Conservation (phyloP, 2,113 vertebrate genomes). For the Dascyllus trimaculatus region DNA sequence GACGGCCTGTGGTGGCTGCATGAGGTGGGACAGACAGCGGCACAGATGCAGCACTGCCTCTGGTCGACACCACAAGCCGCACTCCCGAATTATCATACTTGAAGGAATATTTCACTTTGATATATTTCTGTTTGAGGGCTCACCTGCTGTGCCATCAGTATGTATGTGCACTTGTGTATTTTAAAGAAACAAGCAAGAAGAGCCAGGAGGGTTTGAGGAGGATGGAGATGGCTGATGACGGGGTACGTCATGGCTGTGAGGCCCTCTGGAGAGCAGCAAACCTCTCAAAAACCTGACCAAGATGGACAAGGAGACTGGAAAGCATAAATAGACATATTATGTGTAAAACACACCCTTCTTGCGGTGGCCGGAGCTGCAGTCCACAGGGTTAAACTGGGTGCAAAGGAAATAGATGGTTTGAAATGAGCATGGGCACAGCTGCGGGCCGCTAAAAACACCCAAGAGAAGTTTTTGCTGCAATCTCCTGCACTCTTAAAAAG, state of each 20-base stretch:
- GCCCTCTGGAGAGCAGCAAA: slow-evolving; percentile 18
- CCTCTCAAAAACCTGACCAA: slow-evolving; percentile 57
- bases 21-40: slow-evolving; percentile 56
- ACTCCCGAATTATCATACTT: slow-evolving; percentile 51
- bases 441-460: slow-evolving; percentile 71
- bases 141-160: not conserved
- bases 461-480: slow-evolving; percentile 43
- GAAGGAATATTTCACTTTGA: slow-evolving; percentile 33
- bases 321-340: slow-evolving; percentile 77
- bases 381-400: slow-evolving; percentile 66
- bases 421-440: slow-evolving; percentile 62
- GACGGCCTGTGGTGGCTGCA: slow-evolving; percentile 61
- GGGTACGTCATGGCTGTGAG: slow-evolving; percentile 9
- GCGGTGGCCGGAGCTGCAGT: slow-evolving; percentile 63
- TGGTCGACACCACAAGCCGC: slow-evolving; percentile 45
- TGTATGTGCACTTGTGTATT: not conserved
- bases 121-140: slow-evolving; percentile 12
- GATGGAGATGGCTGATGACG: slow-evolving; percentile 4
- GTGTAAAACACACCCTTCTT: slow-evolving; percentile 83
- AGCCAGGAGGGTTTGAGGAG: too few species aligned
- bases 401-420: slow-evolving; percentile 73
- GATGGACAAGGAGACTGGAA: slow-evolving; percentile 49
- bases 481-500: slow-evolving; percentile 53
- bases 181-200: not conserved
- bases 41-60: slow-evolving; percentile 39